These are phyloP conservation scores for Carposina sasakii DNA, from an alignment of 1,140 invertebrate genomes.

Conservation along the genomic window DNA sequence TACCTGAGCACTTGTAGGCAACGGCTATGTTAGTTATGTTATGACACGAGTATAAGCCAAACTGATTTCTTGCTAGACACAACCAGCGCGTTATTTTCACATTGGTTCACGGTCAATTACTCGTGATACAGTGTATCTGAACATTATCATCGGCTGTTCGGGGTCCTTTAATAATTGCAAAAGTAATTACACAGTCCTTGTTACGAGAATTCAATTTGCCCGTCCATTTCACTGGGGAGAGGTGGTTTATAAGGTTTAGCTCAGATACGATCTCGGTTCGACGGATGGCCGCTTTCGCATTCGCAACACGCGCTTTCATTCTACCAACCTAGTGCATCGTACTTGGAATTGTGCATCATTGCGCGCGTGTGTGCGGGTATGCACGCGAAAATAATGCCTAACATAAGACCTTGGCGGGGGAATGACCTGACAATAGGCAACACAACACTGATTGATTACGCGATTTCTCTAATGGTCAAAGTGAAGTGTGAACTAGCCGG, in stretches of 20 bases:
- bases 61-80: too few relatives aligned
- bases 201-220: conserved; percentile 48
- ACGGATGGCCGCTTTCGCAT: conserved; percentile 42
- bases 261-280: conserved; percentile 51
- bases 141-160: conserved; percentile 24
- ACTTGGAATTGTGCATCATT: conserved; percentile 53
- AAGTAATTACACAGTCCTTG: conserved; percentile 23
- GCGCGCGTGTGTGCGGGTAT: conserved; percentile 33
- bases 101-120: too few relatives aligned
- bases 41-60: too few relatives aligned
- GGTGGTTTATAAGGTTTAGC: conserved; percentile 36
- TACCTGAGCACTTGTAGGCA: too few relatives aligned
- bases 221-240: conserved; percentile 40
- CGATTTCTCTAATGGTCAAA: conserved; percentile 26
- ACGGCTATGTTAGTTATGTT: too few relatives aligned
- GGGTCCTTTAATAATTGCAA: conserved; percentile 27
- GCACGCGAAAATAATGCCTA: conserved; percentile 43
- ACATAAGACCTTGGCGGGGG: conserved; percentile 45
- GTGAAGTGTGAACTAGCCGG: conserved; percentile 26
- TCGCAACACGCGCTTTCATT: conserved; percentile 56
- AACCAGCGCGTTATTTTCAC: too few relatives aligned
- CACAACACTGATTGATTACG: conserved; percentile 43
- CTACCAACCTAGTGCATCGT: conserved; percentile 54
- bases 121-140: not conserved
- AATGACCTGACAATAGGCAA: conserved; percentile 48